Conservation (phyloP, 2,888 invertebrate species). For the Dicyrtomina minuta region DNA sequence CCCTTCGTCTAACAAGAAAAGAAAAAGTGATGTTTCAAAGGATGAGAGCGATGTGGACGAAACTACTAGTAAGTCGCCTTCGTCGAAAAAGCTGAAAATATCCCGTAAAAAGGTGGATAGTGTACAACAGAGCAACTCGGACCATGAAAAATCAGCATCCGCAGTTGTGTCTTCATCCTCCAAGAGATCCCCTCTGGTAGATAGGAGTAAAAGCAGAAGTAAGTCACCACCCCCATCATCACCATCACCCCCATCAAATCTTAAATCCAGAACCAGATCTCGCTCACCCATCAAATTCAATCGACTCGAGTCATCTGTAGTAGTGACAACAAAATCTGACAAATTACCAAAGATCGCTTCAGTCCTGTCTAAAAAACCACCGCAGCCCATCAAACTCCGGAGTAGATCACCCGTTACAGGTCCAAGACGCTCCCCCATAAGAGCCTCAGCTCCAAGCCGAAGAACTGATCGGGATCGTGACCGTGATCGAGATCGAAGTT, state of each 20-base stretch:
- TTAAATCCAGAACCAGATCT: neutral
- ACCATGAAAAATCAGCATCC: too few relatives aligned
- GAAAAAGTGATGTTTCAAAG: neutral
- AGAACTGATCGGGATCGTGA: too few relatives aligned
- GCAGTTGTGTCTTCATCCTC: neutral
- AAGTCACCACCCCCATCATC: too few relatives aligned
- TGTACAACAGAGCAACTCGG: too few relatives aligned
- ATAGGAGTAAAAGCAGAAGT: neutral
- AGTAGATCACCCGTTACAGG: constrained; percentile 11
- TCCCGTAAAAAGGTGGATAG: neutral
- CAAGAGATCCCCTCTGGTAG: neutral
- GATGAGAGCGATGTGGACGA: neutral
- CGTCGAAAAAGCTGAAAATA: constrained; percentile 2
- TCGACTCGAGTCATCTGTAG: neutral
- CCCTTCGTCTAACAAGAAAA: too few relatives aligned
- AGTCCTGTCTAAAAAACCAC: neutral
- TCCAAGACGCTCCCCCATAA: neutral
- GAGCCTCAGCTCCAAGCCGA: too few relatives aligned
- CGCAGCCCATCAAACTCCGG: neutral
- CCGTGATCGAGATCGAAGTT: too few relatives aligned
- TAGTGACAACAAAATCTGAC: neutral
- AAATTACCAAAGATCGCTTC: neutral
- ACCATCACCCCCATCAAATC: too few relatives aligned
- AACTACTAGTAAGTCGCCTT: neutral
- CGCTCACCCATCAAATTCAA: neutral